Evolutionary conservation across 2,797 vertebrate species (phyloP).

Genomic region (Odontamblyopus rebecca): DNA sequence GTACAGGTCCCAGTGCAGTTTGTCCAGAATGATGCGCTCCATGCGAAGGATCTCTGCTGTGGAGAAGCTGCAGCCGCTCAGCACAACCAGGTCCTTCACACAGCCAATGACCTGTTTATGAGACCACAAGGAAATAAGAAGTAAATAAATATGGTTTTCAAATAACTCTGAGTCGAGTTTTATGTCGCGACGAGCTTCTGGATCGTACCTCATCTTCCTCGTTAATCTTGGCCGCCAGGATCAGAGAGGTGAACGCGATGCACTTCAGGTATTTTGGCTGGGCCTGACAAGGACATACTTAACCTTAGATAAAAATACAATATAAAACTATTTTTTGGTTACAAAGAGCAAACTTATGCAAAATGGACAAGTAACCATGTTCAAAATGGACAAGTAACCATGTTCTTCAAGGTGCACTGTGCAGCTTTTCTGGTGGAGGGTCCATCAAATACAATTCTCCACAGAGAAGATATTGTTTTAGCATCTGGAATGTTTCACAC

Average conservation of each 20-base stretch:
- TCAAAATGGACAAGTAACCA: too few relatives aligned
- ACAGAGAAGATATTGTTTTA: too few relatives aligned
- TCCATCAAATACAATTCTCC: too few relatives aligned
- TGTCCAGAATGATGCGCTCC: conserved; percentile 86
- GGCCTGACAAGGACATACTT: conserved; percentile 62
- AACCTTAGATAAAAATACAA: not conserved
- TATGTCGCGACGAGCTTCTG: not conserved
- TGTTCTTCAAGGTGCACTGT: too few relatives aligned
- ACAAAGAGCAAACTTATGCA: too few relatives aligned
- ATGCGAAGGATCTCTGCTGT: conserved; percentile 86
- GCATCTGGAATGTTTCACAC: too few relatives aligned
- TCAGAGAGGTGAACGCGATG: conserved; percentile 79
- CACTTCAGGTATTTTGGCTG: conserved; percentile 80
- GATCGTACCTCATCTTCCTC: conserved; percentile 83
- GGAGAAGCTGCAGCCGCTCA: conserved; percentile 83
- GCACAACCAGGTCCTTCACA: conserved; percentile 80
- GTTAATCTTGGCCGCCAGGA: conserved; percentile 82
- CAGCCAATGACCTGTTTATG: conserved; percentile 83
- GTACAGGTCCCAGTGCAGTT: conserved; percentile 88
- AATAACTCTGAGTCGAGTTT: conserved; percentile 1
- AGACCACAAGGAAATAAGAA: conserved; percentile 34
- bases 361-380: too few relatives aligned
- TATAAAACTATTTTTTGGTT: too few relatives aligned
- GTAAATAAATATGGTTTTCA: conserved; percentile 71
- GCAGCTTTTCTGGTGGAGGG: too few relatives aligned